A percentile compares a stretch with the other conserved stretches of the same genome.
phyloP scores from a whole-genome alignment of 2,888 invertebrate genomes.

The Agrochola circellaris region DNA sequence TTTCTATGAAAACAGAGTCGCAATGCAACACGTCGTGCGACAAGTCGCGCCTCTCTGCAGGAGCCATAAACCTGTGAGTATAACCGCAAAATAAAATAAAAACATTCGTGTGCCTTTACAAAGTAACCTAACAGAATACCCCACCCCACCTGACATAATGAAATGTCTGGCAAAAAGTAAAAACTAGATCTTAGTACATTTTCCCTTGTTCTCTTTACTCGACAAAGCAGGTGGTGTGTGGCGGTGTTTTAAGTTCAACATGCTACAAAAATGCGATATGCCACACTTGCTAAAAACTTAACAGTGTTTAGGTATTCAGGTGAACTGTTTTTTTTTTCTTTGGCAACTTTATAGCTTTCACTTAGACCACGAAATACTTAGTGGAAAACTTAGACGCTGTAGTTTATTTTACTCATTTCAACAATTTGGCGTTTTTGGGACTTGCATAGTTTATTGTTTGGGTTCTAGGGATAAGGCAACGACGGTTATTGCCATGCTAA shows the following conservation, averaged over 20 bases:
- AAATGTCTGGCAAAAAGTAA: conserved; percentile 20
- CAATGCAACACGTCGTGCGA: too few relatives aligned
- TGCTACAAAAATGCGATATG: conserved; percentile 3
- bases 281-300: conserved; percentile 16
- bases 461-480: too few relatives aligned
- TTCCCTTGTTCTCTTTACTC: neutral
- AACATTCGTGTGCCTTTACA: neutral
- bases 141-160: neutral
- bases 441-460: neutral
- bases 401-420: neutral
- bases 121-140: neutral
- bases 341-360: neutral
- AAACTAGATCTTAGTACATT: conserved; percentile 13
- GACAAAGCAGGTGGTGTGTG: conserved; percentile 12
- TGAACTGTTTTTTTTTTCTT: neutral
- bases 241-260: conserved; percentile 3
- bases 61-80: too few relatives aligned
- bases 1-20: too few relatives aligned
- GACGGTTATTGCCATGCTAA: too few relatives aligned
- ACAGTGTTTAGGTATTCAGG: conserved; percentile 22
- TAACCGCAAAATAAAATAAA: neutral
- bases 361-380: conserved; percentile 1
- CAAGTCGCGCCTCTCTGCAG: too few relatives aligned
- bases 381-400: neutral
- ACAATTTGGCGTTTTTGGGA: neutral